Conservation (phyloP, 2,888 invertebrate species). For the Microctonus brassicae region DNA sequence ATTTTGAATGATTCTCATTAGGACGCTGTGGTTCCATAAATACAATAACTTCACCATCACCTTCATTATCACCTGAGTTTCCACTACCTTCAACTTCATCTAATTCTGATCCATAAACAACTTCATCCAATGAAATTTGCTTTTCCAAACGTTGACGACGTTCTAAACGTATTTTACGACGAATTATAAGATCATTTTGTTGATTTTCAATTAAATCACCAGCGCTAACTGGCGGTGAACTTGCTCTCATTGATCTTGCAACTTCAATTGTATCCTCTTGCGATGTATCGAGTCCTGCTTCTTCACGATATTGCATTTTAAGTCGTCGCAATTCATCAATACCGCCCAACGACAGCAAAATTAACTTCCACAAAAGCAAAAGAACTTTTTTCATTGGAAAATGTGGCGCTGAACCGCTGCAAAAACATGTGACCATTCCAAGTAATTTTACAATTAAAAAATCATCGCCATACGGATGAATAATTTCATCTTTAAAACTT, state of each 20-base stretch:
- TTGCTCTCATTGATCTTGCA: conserved; percentile 93
- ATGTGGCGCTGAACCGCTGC: conserved; percentile 95
- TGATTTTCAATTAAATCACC: conserved; percentile 90
- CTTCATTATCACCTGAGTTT: conserved; percentile 73
- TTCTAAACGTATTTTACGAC: background rate
- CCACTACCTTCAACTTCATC: conserved; percentile 74
- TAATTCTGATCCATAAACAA: conserved; percentile 69
- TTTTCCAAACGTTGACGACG: conserved; percentile 83
- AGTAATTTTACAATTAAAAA: conserved; percentile 89
- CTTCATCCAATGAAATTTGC: conserved; percentile 91
- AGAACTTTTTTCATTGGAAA: conserved; percentile 99
- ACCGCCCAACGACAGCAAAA: conserved; percentile 93
- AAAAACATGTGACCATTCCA: conserved; percentile 96
- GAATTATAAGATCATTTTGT: conserved; percentile 71
- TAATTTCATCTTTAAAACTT: conserved; percentile 76
- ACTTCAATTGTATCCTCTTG: conserved; percentile 96
- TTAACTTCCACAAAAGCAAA: conserved; percentile 94
- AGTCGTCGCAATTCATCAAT: conserved; percentile 84
- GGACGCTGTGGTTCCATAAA: conserved; percentile 58
- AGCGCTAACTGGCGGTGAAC: conserved; percentile 94
- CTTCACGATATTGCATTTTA: conserved; percentile 80
- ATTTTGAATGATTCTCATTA: too few relatives aligned
- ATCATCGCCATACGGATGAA: conserved; percentile 81
- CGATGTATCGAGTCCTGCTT: conserved; percentile 80
- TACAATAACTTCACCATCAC: conserved; percentile 67